These are phyloP conservation scores for Phyllotis vaccarum DNA, from an alignment of 2,797 vertebrate genomes.

Conservation along the genomic window DNA sequence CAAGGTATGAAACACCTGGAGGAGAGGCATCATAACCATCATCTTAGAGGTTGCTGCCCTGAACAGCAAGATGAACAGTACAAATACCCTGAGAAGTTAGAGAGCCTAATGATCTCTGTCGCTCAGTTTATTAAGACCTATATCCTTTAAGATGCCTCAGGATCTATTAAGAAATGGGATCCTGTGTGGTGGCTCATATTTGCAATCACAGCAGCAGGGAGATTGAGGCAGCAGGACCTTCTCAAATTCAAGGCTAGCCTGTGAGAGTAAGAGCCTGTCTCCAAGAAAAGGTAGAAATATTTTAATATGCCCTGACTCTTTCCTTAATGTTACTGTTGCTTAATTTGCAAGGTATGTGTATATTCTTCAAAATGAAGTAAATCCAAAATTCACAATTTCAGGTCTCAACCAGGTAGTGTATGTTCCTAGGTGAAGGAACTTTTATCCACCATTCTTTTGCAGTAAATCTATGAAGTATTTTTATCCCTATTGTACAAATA, in stretches of 20 bases:
- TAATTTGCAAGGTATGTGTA: constrained; percentile 4
- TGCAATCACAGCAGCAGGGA: not conserved
- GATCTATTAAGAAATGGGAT: not conserved
- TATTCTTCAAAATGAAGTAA: constrained; percentile 40
- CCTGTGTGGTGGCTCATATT: not conserved
- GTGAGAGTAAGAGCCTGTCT: not conserved
- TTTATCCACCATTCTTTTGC: not conserved
- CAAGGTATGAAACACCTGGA: not conserved
- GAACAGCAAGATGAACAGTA: not conserved
- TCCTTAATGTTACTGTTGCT: not conserved
- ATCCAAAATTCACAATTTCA: constrained; percentile 15
- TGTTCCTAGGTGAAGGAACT: not conserved
- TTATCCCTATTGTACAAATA: not conserved
- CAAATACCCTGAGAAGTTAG: not conserved
- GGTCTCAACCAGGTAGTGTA: not conserved
- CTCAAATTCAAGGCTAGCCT: not conserved
- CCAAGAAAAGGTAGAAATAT: not conserved
- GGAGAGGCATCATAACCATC: not conserved
- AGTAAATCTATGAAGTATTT: constrained; percentile 1
- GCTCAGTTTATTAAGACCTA: not conserved
- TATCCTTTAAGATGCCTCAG: not conserved
- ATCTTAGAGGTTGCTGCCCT: not conserved
- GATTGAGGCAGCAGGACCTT: not conserved
- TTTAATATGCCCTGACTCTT: not conserved
- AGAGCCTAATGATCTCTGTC: not conserved